phyloP scores from a whole-genome alignment of 2,113 vertebrate species.

The Corythoichthys haematopterus region DNA sequence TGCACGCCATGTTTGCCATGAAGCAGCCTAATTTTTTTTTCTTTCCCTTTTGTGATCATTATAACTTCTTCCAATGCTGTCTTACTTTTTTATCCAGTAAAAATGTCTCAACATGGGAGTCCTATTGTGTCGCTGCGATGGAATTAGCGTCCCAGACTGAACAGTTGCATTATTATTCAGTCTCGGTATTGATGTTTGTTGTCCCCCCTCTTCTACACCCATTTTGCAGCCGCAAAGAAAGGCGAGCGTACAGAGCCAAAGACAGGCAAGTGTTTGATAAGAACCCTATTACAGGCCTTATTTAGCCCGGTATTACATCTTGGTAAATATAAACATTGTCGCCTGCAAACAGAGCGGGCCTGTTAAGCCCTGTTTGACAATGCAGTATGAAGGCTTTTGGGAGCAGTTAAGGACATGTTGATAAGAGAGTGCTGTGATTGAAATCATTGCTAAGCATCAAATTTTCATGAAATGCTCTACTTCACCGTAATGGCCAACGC shows the following conservation, averaged over 20 bases:
- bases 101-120: constrained; percentile 28
- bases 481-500: constrained; percentile 41
- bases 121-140: constrained; percentile 28
- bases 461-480: constrained; percentile 38
- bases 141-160: constrained; percentile 28
- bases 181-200: constrained; percentile 6
- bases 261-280: constrained; percentile 23
- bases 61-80: constrained; percentile 21
- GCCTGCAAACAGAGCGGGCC: constrained; percentile 28
- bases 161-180: constrained; percentile 32
- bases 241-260: constrained; percentile 16
- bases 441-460: constrained; percentile 44
- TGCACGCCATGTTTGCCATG: not conserved
- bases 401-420: constrained; percentile 21
- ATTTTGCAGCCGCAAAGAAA: constrained; percentile 31
- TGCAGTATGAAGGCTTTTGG: constrained; percentile 22
- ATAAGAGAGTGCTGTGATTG: constrained; percentile 32
- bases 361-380: constrained; percentile 35
- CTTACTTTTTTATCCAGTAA: constrained; percentile 18
- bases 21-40: constrained; percentile 13
- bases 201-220: not conserved
- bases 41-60: constrained; percentile 29
- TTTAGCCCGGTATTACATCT: constrained; percentile 27
- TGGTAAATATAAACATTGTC: constrained; percentile 28
- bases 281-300: constrained; percentile 29